Base-by-base conservation (phyloP, 1,140 invertebrate species). In the Diabrotica undecimpunctata region DNA sequence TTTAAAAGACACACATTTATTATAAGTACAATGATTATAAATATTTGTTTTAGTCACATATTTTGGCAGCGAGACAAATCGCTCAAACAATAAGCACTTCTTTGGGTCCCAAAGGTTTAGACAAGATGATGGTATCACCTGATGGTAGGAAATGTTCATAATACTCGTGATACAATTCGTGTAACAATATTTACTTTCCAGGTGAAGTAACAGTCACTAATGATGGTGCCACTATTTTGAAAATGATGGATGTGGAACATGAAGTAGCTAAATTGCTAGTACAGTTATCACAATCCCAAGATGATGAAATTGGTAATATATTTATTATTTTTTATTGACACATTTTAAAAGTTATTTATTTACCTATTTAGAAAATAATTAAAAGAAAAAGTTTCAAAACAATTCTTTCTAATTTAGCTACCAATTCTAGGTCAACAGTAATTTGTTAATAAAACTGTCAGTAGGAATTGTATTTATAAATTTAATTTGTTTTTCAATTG, bases 181-280 rank as follows among this genome's bases (percentile, higher is more conserved):
- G 25, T 36, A 37, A 50, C 41, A 25, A 55, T 46, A 57, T 57
- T 13, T 52, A n/a, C n/a, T 57, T 69, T 70, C 55, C 67, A 76
- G 97, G 97, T 54, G 98, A 99, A 77, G 90, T 99, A 0, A 98
- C 95, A 0, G 92, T 99, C 7, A 99, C 97, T 25, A 99, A 99
- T 79, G 98, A 99, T 83, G 98, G 97, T 25, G 97, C 97, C n/a
- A 99, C 98, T 0, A 99, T 99, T 72, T 83, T 99, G 61, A 96
- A 98, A 79, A 86, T 95, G 78, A 99, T 99, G 98, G 97, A 99
- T 82, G 95, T 99, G 10, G 95, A 99, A 13, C 96, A 99, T 81
- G 92, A 99, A 84, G 96, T 99, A 75, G 97, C 95, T 36, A 99
- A 99, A 77, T 81, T 99, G 5, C 92, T 99, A 88, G 97, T 99